Percentiles rank a stretch among this genome's conserved stretches.
phyloP scores from a whole-genome alignment of 1,140 invertebrate species.

The Danaus plexippus region DNA sequence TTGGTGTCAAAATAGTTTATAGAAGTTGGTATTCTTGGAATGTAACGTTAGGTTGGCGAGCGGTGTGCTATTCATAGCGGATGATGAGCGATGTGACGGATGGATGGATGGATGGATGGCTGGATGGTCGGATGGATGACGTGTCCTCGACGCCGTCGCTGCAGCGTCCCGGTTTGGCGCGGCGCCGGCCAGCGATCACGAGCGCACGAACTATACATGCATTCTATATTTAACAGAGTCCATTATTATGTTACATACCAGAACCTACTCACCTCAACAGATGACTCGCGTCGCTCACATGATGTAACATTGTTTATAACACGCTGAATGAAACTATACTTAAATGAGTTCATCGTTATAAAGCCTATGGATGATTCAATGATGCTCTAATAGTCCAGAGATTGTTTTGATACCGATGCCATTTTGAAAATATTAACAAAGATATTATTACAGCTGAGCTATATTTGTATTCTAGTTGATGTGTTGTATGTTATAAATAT shows the following conservation, averaged over 20 bases:
- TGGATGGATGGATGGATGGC: too few species aligned
- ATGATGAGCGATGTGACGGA: conserved; percentile 62
- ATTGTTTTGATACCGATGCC: too few species aligned
- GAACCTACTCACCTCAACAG: conserved; percentile 39
- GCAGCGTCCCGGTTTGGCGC: conserved; percentile 44
- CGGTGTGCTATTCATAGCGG: conserved; percentile 54
- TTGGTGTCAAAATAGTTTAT: conserved; percentile 47
- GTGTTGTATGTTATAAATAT: neutral
- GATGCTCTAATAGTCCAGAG: too few species aligned
- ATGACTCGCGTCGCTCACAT: conserved; percentile 41
- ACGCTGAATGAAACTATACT: conserved; percentile 30
- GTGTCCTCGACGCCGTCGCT: conserved; percentile 48
- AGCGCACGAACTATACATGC: conserved; percentile 31
- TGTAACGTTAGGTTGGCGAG: conserved; percentile 49
- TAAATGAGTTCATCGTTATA: conserved; percentile 11
- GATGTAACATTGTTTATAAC: conserved; percentile 48
- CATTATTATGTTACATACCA: conserved; percentile 44
- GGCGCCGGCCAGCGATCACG: conserved; percentile 52
- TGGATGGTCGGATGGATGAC: conserved; percentile 37
- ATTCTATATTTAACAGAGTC: conserved; percentile 38
- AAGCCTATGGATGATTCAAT: too few species aligned
- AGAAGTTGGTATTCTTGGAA: conserved; percentile 53
- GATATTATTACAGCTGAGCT: neutral
- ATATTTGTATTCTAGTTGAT: neutral
- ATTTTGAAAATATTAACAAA: too few species aligned